Evolutionary conservation across 2,888 invertebrate species (phyloP).

Genomic region (Penaeus monodon): DNA sequence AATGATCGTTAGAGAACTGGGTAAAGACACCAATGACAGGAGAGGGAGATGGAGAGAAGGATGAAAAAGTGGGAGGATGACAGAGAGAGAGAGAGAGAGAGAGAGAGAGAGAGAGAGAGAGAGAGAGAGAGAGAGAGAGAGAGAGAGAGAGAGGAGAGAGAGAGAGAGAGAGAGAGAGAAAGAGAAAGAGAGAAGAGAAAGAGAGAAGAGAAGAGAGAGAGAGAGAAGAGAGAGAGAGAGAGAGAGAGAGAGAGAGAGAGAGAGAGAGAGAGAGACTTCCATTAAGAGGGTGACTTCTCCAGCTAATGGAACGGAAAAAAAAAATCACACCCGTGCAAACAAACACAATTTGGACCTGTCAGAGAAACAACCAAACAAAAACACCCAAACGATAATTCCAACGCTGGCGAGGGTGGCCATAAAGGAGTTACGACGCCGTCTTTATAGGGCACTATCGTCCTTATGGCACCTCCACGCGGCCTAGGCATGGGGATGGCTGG

Average conservation of each 20-base stretch:
- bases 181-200: neutral
- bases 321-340: too few species aligned
- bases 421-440: too few species aligned
- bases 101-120: neutral
- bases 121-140: neutral
- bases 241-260: constrained; percentile 17
- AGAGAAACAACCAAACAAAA: too few species aligned
- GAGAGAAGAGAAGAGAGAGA: constrained; percentile 1
- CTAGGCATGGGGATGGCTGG: too few species aligned
- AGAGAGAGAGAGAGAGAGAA: neutral
- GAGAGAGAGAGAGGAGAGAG: neutral
- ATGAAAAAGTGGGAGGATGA: neutral
- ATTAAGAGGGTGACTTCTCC: neutral
- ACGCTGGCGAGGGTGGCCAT: too few species aligned
- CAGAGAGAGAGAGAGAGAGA: neutral
- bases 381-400: too few species aligned
- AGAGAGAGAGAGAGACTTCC: constrained; percentile 1
- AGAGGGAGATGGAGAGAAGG: neutral
- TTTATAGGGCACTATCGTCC: too few species aligned
- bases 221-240: constrained; percentile 10
- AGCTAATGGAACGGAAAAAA: neutral
- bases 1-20: too few species aligned
- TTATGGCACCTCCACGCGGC: too few species aligned
- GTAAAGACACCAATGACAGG: too few species aligned
- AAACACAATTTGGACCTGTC: too few species aligned